These are phyloP conservation scores for Theretra japonica DNA, from an alignment of 2,888 invertebrate species.

Conservation along the genomic window DNA sequence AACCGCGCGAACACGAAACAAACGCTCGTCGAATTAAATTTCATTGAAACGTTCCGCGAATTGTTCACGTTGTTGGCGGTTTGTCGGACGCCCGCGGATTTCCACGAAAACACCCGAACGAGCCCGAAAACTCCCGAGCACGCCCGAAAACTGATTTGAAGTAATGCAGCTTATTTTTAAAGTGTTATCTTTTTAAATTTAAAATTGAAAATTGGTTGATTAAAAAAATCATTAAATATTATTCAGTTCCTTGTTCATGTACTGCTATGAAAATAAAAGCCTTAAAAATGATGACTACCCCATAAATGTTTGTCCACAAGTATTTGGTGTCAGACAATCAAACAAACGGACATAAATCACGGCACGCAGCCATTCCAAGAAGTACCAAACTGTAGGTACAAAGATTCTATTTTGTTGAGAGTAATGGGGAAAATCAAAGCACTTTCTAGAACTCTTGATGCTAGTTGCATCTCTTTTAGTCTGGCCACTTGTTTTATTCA, in stretches of 20 bases:
- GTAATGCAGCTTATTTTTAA: slow-evolving; percentile 2
- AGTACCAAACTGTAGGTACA: no score
- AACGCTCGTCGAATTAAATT: slow-evolving; percentile 31
- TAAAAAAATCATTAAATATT: no score
- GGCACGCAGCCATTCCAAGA: no score
- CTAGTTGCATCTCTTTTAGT: slow-evolving; percentile 1
- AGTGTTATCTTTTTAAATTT: background rate
- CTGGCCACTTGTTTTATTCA: slow-evolving; percentile 16
- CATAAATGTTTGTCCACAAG: no score
- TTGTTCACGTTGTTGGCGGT: slow-evolving; percentile 37
- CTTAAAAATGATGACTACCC: no score
- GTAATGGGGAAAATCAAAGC: slow-evolving; percentile 1
- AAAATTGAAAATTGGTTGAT: no score
- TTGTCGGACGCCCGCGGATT: slow-evolving; percentile 31
- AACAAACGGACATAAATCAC: no score
- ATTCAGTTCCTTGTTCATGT: no score
- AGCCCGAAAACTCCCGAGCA: slow-evolving; percentile 28
- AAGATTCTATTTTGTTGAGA: background rate
- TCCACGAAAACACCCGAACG: slow-evolving; percentile 33
- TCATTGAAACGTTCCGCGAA: slow-evolving; percentile 32
- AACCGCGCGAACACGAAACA: slow-evolving; percentile 14
- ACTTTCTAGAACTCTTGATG: background rate
- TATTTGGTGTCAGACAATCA: no score
- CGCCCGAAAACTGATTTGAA: no score
- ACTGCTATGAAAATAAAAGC: no score